Evolutionary conservation across 2,113 vertebrate species (phyloP), one percentile per base, ranked within the genome.

Genomic region (Perognathus longimembris): DNA sequence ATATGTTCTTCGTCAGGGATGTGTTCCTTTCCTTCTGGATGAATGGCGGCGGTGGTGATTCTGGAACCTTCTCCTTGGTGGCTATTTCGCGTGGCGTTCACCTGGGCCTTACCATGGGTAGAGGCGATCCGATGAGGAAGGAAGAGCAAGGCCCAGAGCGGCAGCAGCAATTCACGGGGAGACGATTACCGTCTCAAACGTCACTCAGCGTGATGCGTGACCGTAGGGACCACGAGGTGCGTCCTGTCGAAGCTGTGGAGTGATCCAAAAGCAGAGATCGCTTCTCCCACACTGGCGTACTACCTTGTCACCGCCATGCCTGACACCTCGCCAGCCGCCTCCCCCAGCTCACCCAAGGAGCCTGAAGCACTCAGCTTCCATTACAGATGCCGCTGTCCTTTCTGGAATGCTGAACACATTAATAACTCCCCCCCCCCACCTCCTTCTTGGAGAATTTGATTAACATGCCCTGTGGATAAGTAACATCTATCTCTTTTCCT

Each of bases 171-270:
- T 96, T 98, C 86, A 73, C 95, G 97, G 96, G 96, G 97, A 97
- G 97, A 97, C 97, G 93, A 97, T 97, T 97, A 96, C 97, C 97
- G 96, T 98, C 97, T 96, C 96, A 95, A 79, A 97, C 97, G 97
- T 97, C 97, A 97, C 95, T 98, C 96, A 96, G 96, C 96, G 96
- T 95, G 94, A 96, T 97, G 97, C 89, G 90, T 96, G 98, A 97
- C 96, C 89, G 95, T 95, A 93, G 96, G 88, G 96, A 96, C 76
- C 64, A 42, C 36, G 89, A 97, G 96, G 94, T 94, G 93, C 96
- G 97, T 97, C 96, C 97, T 88, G 89, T 92, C 96, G 93, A 79
- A 96, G 96, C 74, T 94, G 95, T 24, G 66, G 81, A 90, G 90
- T 92, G 93, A 88, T 78, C 36, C 91, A 76, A 95, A 94, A 96